A percentile compares a stretch with the other conserved stretches of the same genome.
phyloP scores from a whole-genome alignment of 1,140 invertebrate species.

The Microplitis mediator region DNA sequence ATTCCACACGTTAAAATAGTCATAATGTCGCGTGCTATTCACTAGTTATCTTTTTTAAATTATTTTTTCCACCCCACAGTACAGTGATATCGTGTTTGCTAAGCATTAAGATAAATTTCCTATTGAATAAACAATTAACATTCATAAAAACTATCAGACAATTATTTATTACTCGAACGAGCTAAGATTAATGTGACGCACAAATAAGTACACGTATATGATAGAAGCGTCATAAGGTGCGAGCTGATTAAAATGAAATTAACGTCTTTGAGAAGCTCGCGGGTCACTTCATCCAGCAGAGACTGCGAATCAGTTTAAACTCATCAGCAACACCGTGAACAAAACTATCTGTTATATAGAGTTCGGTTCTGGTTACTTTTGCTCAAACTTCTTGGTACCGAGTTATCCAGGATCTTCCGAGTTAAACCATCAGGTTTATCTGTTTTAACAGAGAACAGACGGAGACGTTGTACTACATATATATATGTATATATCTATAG shows the following conservation, averaged over 20 bases:
- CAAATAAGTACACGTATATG: too few species aligned
- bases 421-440: too few species aligned
- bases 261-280: neutral
- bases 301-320: slow-evolving; percentile 19
- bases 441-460: too few species aligned
- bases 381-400: neutral
- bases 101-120: too few species aligned
- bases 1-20: neutral
- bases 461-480: too few species aligned
- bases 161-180: neutral
- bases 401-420: neutral
- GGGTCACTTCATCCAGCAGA: slow-evolving; percentile 4
- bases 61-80: too few species aligned
- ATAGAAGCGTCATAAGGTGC: too few species aligned
- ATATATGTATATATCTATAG: neutral
- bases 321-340: slow-evolving; percentile 19
- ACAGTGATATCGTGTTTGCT: too few species aligned
- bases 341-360: neutral
- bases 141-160: neutral
- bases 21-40: too few species aligned
- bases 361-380: slow-evolving; percentile 2
- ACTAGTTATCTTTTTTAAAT: too few species aligned
- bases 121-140: neutral
- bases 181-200: too few species aligned
- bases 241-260: slow-evolving; percentile 13